Evolutionary conservation across 2,888 invertebrate genomes (phyloP).

Genomic region (Noctua fimbriata): DNA sequence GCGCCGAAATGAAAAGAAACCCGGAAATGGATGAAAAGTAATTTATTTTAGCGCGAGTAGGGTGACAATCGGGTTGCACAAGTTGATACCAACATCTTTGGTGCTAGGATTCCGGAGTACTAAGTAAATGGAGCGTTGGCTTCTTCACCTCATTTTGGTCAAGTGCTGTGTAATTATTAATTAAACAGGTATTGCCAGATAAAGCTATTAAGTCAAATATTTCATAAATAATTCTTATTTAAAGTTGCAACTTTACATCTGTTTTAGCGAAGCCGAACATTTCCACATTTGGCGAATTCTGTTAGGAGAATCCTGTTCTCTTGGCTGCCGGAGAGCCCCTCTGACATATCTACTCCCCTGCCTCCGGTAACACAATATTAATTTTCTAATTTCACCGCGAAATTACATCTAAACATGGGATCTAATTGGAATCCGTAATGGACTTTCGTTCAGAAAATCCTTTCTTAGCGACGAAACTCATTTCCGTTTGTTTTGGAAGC

Average conservation of each 20-base stretch:
- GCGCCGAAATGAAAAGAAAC: conserved; percentile 85
- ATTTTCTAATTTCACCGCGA: conserved; percentile 78
- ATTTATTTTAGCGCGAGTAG: conserved; percentile 81
- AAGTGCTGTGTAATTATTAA: neutral
- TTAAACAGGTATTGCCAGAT: neutral
- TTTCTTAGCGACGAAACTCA: conserved; percentile 73
- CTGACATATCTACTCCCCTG: conserved; percentile 31
- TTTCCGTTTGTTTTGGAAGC: conserved; percentile 67
- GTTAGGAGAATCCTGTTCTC: neutral
- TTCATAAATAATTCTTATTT: neutral
- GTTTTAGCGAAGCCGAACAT: neutral
- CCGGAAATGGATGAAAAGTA: conserved; percentile 85
- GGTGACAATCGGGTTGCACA: conserved; percentile 72
- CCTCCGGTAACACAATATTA: conserved; percentile 72
- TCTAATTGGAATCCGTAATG: conserved; percentile 80
- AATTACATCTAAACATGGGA: conserved; percentile 80
- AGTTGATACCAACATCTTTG: conserved; percentile 35
- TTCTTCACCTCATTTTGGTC: neutral
- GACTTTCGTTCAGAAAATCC: conserved; percentile 76
- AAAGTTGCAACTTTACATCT: neutral
- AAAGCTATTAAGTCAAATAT: neutral
- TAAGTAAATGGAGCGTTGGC: neutral
- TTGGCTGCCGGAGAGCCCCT: conserved; percentile 13
- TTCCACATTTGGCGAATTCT: neutral
- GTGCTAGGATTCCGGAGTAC: conserved; percentile 17